Evolutionary conservation across 2,888 invertebrate genomes (phyloP).

Genomic region (Chirona hameri): DNA sequence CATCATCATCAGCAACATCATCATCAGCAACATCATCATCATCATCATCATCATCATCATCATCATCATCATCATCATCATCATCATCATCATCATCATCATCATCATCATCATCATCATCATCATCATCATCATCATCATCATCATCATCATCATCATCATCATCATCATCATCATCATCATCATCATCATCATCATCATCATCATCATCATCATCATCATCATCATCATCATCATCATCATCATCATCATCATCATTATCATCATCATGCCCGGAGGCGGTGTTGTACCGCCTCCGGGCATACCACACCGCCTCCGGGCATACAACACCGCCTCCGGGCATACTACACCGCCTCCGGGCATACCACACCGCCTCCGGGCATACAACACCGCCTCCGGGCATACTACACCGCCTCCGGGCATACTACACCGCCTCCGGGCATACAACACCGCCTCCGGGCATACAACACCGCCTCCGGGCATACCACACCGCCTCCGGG

Average conservation of each 20-base stretch:
- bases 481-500: too few species aligned
- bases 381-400: too few species aligned
- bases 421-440: too few species aligned
- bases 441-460: too few species aligned
- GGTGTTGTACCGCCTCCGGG: too few species aligned
- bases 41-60: slow-evolving; percentile 22
- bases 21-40: slow-evolving; percentile 22
- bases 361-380: too few species aligned
- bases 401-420: too few species aligned
- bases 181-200: slow-evolving; percentile 22
- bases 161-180: slow-evolving; percentile 22
- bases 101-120: slow-evolving; percentile 22
- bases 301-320: too few species aligned
- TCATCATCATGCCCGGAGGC: not conserved
- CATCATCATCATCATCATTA: slow-evolving; percentile 22
- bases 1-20: too few species aligned
- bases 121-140: slow-evolving; percentile 22
- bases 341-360: too few species aligned
- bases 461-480: too few species aligned
- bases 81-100: slow-evolving; percentile 22
- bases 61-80: slow-evolving; percentile 22
- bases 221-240: slow-evolving; percentile 22
- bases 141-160: slow-evolving; percentile 22
- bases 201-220: slow-evolving; percentile 22
- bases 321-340: too few species aligned